Evolutionary conservation across 2,797 vertebrate species (phyloP), one percentile per base, ranked within the genome.

Genomic region (Chaetodon trifasciatus): DNA sequence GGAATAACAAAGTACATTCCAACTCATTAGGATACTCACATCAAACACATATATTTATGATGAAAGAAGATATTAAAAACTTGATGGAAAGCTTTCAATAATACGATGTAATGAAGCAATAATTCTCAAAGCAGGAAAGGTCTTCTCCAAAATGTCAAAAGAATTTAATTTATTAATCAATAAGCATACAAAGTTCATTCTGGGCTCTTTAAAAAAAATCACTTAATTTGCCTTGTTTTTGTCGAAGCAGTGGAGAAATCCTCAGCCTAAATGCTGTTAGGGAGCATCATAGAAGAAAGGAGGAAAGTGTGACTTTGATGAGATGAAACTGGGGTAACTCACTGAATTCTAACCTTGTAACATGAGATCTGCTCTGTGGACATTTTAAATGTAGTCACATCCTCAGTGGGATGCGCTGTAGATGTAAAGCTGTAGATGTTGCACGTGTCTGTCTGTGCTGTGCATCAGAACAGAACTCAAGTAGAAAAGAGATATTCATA

Each of bases 1-100:
- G 52, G 78, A 76, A 83, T 76, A 83, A 85, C 44, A 19, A 81
- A 81, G 65, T 55, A 65, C 61, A 79, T 74, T 83, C 64, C 8
- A 81, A 76, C 85, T 90, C 64, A 84, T 86, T 82, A 87, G 68
- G 53, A 84, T 68, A 11, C 68, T 77, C 75, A 83, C 78, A 80
- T 89, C 84, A 83, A 86, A 74, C 81, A 70, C 82, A 68, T 78
- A 68, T 78, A 86, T 90, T 88, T 72, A 82, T 85, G 82, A 89
- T 85, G 77, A 86, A 89, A 89, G 81, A 74, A 87, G 70, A 79
- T 82, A 85, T 86, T 91, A 76, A 89, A 90, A 89, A 74, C 46
- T 71, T 91, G 86, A 91, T 89, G 80, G 74, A 90, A 69, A 70
- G 78, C 84, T 87, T 89, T 91, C 72, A 89, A 87, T 91, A 85